phyloP scores from a whole-genome alignment of 2,113 vertebrate genomes.

The Mola mola region DNA sequence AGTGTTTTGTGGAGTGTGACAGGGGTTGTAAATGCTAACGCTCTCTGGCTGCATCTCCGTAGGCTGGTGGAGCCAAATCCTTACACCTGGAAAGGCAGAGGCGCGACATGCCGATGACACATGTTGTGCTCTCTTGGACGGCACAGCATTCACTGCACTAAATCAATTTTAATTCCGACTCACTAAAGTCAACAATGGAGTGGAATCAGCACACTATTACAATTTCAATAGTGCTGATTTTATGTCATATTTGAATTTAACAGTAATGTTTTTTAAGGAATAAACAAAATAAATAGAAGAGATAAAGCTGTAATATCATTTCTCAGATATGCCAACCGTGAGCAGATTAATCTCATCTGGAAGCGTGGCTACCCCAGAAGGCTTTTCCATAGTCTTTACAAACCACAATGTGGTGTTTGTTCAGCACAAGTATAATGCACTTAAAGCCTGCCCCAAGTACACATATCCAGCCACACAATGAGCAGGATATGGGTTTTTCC shows the following conservation, averaged over 20 bases:
- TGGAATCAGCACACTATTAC: too few relatives aligned
- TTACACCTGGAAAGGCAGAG: constrained; percentile 64
- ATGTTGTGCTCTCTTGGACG: constrained; percentile 30
- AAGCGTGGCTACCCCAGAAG: constrained; percentile 70
- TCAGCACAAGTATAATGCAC: constrained; percentile 79
- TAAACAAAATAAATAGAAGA: constrained; percentile 31
- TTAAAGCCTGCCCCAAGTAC: constrained; percentile 82
- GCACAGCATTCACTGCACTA: not conserved
- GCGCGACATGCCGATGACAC: constrained; percentile 55
- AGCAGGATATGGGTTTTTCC: constrained; percentile 91
- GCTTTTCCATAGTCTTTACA: constrained; percentile 78
- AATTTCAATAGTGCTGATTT: too few relatives aligned
- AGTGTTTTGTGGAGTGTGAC: constrained; percentile 80
- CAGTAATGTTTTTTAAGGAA: constrained; percentile 29
- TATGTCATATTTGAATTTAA: constrained; percentile 15
- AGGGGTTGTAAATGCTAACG: constrained; percentile 79
- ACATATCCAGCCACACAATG: constrained; percentile 75
- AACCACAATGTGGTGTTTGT: constrained; percentile 83
- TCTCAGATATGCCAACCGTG: constrained; percentile 63
- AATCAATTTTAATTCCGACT: not conserved
- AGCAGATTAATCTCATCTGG: constrained; percentile 75
- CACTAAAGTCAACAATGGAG: too few relatives aligned
- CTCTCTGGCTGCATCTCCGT: constrained; percentile 70
- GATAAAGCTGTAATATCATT: constrained; percentile 42
- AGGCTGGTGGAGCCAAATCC: constrained; percentile 60